Evolutionary conservation across 2,113 vertebrate species (phyloP), one percentile per base, ranked within the genome.

Genomic region (Ammodytes marinus): DNA sequence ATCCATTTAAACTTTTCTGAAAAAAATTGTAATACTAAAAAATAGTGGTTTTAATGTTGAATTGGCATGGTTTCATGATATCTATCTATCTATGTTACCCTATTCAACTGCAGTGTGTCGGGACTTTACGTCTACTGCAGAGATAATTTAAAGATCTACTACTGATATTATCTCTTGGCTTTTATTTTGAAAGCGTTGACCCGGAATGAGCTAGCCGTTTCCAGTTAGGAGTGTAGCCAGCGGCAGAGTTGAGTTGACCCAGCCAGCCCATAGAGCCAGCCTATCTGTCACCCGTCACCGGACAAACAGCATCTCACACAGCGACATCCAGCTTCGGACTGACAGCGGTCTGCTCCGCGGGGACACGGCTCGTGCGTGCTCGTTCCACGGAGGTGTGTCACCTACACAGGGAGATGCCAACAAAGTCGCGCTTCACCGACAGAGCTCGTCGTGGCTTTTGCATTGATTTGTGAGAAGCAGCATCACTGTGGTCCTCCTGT

Each of bases 161-260:
- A 27, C 27, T 27, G 27, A 27, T 27, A 27, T 27, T 27, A 27
- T 27, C 27, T 27, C 27, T 27, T 27, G 27, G 42, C 63, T 77
- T 75, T 85, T 91, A 89, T 85, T 88, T 68, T 83, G 87, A 84
- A 84, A 74, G 8, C 2, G 4, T 15, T 87, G 66, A 91, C 91
- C 92, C 86, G 91, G 92, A 91, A 86, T 68, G 45, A 89, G 86
- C 84, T 90, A 90, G 92, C 88, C 79, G 39, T 58, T 67, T 8
- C 15, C 17, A 8, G 74, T 10, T 27, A 27, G 61, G 70, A 19
- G 43, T 7, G 54, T 67, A 50, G 64, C 49, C 13, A 15, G 11
- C 10, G 27, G 46, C 2, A 9, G 1, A 0, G 19, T 42, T 13
- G 39, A 54, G 5, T 43, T 69, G 11, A 43, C 19, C 6, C 3